phyloP scores from a whole-genome alignment of 2,888 invertebrate genomes.

The Elmis aenea region DNA sequence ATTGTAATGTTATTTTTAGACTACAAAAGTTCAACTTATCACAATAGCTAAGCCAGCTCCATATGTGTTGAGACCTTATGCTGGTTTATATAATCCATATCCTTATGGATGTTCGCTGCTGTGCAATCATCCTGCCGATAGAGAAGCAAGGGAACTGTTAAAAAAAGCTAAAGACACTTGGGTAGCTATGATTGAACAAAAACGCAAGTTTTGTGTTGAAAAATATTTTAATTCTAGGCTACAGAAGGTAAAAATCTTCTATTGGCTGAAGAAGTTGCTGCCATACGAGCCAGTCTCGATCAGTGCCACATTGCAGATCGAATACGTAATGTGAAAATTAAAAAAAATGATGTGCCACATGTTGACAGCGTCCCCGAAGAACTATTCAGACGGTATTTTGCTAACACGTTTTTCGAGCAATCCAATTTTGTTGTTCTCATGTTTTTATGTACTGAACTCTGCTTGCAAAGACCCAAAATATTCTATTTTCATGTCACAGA shows the following conservation, averaged over 20 bases:
- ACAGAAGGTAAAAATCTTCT: slow-evolving; percentile 38
- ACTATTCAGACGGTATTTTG: slow-evolving; percentile 58
- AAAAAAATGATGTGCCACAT: slow-evolving; percentile 32
- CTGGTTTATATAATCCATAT: slow-evolving; percentile 78
- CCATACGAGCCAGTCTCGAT: slow-evolving; percentile 36
- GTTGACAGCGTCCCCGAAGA: slow-evolving; percentile 70
- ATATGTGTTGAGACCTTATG: slow-evolving; percentile 70
- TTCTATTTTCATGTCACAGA: no score
- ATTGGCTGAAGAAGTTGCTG: slow-evolving; percentile 41
- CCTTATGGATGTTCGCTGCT: slow-evolving; percentile 74
- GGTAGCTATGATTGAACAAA: no score
- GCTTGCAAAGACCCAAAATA: no score
- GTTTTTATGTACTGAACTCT: not conserved
- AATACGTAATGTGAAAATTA: slow-evolving; percentile 8
- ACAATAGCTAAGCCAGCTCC: slow-evolving; percentile 67
- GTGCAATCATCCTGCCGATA: slow-evolving; percentile 80
- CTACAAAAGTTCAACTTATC: slow-evolving; percentile 48
- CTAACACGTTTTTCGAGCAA: no score
- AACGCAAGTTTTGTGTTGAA: not conserved
- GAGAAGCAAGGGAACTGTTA: slow-evolving; percentile 65
- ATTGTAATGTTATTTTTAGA: slow-evolving; percentile 21
- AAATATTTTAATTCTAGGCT: slow-evolving; percentile 29
- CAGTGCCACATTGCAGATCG: slow-evolving; percentile 23
- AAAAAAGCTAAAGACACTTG: slow-evolving; percentile 66
- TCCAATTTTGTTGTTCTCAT: not conserved